Evolutionary conservation across 2,113 vertebrate genomes (phyloP).

Genomic region (Campylomormyrus tamandua): DNA sequence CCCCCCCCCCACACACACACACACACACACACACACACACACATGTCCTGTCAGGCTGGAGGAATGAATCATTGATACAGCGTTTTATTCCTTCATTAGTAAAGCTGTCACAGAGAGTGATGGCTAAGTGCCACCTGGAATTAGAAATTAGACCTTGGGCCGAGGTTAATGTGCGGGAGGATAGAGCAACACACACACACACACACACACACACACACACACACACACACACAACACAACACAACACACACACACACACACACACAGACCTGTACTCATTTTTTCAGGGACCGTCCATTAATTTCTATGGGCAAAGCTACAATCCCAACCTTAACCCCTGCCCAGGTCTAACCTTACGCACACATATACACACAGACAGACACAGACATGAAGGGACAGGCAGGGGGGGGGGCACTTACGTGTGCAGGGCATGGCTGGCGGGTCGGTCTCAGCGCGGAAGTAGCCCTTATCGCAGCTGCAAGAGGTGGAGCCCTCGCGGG

Average conservation of each 20-base stretch:
- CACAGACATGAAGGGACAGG: neutral
- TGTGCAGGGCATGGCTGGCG: slow-evolving; percentile 88
- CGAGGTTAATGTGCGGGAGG: slow-evolving; percentile 66
- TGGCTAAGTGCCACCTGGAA: slow-evolving; percentile 71
- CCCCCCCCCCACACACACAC: neutral
- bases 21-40: neutral
- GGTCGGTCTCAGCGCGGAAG: slow-evolving; percentile 84
- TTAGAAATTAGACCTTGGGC: slow-evolving; percentile 68
- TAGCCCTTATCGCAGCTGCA: slow-evolving; percentile 90
- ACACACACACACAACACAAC: neutral
- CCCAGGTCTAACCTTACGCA: neutral
- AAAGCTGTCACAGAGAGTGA: slow-evolving; percentile 68
- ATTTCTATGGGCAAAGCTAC: neutral
- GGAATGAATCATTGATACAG: slow-evolving; percentile 63
- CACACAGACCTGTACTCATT: neutral
- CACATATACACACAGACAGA: neutral
- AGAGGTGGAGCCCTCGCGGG: slow-evolving; percentile 85
- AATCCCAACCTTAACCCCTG: neutral
- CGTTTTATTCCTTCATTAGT: slow-evolving; percentile 81
- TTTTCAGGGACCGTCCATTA: neutral
- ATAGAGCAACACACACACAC: neutral
- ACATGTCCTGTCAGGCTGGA: slow-evolving; percentile 55
- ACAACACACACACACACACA: neutral
- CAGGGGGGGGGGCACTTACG: slow-evolving; percentile 67
- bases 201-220: neutral